A percentile compares a stretch with the other conserved stretches of the same genome.
These are phyloP conservation scores for Sebastes dallii DNA, from an alignment of 2,797 vertebrate genomes.

Conservation along the genomic window DNA sequence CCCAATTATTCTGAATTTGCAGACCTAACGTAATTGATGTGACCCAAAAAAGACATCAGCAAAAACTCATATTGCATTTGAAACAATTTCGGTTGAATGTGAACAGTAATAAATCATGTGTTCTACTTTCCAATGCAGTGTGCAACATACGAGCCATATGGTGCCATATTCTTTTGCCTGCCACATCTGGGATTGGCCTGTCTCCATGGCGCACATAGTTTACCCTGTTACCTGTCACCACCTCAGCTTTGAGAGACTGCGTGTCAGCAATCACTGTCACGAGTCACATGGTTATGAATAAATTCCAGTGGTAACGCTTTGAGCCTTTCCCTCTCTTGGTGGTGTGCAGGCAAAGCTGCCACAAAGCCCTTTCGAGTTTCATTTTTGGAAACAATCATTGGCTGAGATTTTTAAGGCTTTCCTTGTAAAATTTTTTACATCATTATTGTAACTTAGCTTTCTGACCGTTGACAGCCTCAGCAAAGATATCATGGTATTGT, in stretches of 20 bases:
- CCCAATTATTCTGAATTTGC: background rate
- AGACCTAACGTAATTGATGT: conserved; percentile 9
- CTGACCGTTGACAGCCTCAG: conserved; percentile 10
- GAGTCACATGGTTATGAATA: conserved; percentile 70
- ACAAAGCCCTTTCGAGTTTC: conserved; percentile 29
- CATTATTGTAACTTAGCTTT: conserved; percentile 28
- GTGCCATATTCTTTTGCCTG: conserved; percentile 52
- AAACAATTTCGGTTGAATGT: conserved; percentile 29
- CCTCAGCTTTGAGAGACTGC: conserved; percentile 61
- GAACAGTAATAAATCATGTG: conserved; percentile 56
- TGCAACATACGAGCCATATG: conserved; percentile 60
- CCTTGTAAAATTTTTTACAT: background rate
- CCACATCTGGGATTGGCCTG: conserved; percentile 58
- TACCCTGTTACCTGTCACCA: conserved; percentile 75
- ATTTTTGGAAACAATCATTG: conserved; percentile 38
- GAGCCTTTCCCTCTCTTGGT: conserved; percentile 41
- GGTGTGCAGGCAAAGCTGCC: conserved; percentile 48
- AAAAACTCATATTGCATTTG: conserved; percentile 22
- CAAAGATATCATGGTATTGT: background rate
- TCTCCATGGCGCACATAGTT: conserved; percentile 58
- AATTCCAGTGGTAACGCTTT: conserved; percentile 49
- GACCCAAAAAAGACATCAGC: conserved; percentile 32
- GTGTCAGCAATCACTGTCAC: conserved; percentile 72
- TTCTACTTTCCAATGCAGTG: conserved; percentile 22
- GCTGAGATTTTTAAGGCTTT: conserved; percentile 5